These are phyloP conservation scores for Eurystomus glaucurus DNA, from an alignment of 2,797 vertebrate species.

Conservation along the genomic window DNA sequence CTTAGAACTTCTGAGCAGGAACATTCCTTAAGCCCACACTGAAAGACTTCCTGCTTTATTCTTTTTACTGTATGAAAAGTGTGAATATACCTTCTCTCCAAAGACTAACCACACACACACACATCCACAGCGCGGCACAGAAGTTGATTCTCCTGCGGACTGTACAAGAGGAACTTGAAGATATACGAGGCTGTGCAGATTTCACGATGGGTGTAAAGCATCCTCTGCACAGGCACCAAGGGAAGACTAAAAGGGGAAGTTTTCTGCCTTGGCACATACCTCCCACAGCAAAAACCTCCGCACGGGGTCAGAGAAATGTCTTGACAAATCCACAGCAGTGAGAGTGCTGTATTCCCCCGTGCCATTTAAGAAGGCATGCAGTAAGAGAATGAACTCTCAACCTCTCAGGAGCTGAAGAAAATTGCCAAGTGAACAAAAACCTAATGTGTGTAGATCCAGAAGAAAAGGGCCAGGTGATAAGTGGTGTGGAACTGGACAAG, in stretches of 20 bases:
- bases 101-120: not conserved
- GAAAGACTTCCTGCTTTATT: not conserved
- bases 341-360: not conserved
- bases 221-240: not conserved
- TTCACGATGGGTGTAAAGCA: not conserved
- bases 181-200: not conserved
- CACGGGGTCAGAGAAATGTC: not conserved
- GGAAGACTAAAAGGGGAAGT: not conserved
- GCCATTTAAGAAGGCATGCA: not conserved
- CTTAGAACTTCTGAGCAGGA: not conserved
- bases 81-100: not conserved
- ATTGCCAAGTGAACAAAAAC: not conserved
- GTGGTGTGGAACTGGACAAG: not conserved
- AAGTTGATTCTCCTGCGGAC: not conserved
- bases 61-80: not conserved
- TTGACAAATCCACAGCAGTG: not conserved
- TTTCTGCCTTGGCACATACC: not conserved
- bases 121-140: not conserved
- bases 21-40: not conserved
- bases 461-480: accelerated
- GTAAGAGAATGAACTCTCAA: not conserved
- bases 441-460: not conserved
- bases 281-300: not conserved
- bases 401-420: not conserved
- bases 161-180: not conserved